Evolutionary conservation across 2,113 vertebrate species (phyloP).

Genomic region (Lasiurus cinereus): DNA sequence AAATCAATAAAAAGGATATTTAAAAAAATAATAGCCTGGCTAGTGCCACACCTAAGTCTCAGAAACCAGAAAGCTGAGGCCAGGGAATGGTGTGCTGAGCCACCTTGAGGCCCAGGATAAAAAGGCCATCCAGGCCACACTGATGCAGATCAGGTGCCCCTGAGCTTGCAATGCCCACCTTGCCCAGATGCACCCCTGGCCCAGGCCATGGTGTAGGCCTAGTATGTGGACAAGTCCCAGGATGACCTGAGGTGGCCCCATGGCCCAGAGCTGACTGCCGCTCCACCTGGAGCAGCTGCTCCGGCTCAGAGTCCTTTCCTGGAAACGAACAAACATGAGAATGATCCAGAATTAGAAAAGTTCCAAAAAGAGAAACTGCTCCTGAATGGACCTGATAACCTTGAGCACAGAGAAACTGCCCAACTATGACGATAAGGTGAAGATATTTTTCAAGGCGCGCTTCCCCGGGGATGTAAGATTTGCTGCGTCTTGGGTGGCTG

Average conservation of each 20-base stretch:
- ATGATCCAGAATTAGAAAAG: slow-evolving; percentile 90
- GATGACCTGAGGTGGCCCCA: background rate
- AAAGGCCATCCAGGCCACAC: background rate
- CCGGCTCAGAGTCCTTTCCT: slow-evolving; percentile 83
- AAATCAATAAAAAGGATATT: too few species aligned
- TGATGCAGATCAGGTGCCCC: background rate
- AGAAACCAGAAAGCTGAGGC: background rate
- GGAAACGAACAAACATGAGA: slow-evolving; percentile 92
- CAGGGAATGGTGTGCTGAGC: background rate
- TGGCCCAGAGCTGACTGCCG: too few species aligned
- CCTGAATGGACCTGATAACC: slow-evolving; percentile 92
- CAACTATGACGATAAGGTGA: slow-evolving; percentile 93
- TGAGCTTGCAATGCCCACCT: background rate
- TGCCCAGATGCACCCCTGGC: background rate
- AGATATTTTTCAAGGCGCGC: slow-evolving; percentile 92
- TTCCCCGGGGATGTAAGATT: slow-evolving; percentile 92
- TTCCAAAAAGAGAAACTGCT: slow-evolving; percentile 91
- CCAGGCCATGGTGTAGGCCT: background rate
- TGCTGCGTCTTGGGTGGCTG: slow-evolving; percentile 93
- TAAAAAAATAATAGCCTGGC: background rate
- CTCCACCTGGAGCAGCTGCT: background rate
- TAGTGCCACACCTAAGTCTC: background rate
- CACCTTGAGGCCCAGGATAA: background rate
- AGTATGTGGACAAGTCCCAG: background rate
- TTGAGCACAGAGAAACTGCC: slow-evolving; percentile 90